Percentiles rank a stretch among this genome's conserved stretches.
These are phyloP conservation scores for Chymomyza caudatula DNA, from an alignment of 2,888 invertebrate species.

Conservation along the genomic window DNA sequence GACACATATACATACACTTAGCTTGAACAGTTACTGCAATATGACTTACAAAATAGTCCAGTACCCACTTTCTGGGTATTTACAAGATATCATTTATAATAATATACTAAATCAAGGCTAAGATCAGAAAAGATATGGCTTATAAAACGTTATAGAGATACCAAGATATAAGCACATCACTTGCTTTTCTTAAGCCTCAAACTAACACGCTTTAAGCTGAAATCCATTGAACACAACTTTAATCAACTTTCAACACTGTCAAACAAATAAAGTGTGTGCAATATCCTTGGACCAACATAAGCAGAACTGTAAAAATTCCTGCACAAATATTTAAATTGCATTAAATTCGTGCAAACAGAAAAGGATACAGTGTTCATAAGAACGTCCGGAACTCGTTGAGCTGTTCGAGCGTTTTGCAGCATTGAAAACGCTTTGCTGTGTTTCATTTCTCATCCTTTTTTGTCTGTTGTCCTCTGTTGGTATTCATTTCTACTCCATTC, in stretches of 20 bases:
- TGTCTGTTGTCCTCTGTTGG: constrained; percentile 17
- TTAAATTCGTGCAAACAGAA: constrained; percentile 71
- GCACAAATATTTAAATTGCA: constrained; percentile 72
- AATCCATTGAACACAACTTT: constrained; percentile 19
- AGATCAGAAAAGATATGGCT: no score
- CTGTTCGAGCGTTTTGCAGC: not conserved
- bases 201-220: constrained; percentile 25
- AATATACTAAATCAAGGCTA: no score
- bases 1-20: no score
- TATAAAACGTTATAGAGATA: no score
- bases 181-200: no score
- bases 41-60: no score
- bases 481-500: constrained; percentile 46
- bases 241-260: no score
- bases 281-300: not conserved
- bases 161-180: no score
- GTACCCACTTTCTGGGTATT: no score
- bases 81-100: no score
- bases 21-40: no score
- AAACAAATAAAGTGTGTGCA: not conserved
- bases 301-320: constrained; percentile 14
- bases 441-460: not conserved
- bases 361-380: constrained; percentile 57
- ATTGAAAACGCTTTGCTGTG: no score
- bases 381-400: not conserved